Evolutionary conservation across 2,113 vertebrate genomes (phyloP), one percentile per base, ranked within the genome.

Genomic region (Chlorodrepanis virens): DNA sequence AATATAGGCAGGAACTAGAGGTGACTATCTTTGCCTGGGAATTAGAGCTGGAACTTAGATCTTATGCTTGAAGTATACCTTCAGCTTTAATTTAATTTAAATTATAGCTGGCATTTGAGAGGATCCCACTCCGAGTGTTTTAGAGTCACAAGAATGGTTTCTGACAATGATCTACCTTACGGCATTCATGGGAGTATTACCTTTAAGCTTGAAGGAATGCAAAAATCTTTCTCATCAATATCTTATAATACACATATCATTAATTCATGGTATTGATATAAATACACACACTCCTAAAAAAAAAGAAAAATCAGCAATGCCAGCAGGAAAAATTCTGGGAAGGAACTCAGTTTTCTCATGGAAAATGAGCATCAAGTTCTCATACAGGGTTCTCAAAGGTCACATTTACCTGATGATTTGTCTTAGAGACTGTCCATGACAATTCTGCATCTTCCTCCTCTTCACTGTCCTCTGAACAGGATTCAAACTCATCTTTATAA

Each of bases 401-500:
- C 29, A 63, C 12, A 28, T 6, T 11, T 94, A 98, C 98, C 98
- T 99, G 98, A 19, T 97, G 95, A 87, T 93, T 95, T 56, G 97
- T 96, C 95, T 95, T 96, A 60, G 76, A 94, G 22, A 95, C 47
- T 1, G 92, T 83, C 44, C 91, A 92, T 39, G 70, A 84, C 1
- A 17, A 74, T 82, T 96, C 92, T 1, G 63, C 89, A 12, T 83
- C 67, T 29, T 80, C 97, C 54, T 97, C 97, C 56, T 97, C 98
- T 49, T 98, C 98, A 53, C 98, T 97, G 40, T 94, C 95, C 97
- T 98, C 98, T 47, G 98, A 99, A 90, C 95, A 99, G 74, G 98
- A 99, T 60, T 99, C 98, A 91, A 99, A 99, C 5, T 94, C 95
- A 61, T 99, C 98, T 44, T 98, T 95, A 40, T 98, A 98, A 96